phyloP scores from a whole-genome alignment of 2,797 vertebrate genomes.

The Pogonophryne albipinna region DNA sequence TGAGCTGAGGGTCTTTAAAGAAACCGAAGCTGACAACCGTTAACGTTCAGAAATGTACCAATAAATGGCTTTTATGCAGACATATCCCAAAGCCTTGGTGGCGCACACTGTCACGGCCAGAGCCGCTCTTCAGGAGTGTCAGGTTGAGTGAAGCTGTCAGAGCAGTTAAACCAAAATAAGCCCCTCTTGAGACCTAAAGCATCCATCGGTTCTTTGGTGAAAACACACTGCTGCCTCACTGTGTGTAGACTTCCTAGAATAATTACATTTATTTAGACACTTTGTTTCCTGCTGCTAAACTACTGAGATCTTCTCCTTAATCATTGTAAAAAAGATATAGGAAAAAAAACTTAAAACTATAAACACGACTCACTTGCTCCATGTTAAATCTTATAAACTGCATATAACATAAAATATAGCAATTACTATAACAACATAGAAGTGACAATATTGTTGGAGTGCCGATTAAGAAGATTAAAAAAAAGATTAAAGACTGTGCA shows the following conservation, averaged over 20 bases:
- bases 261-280: neutral
- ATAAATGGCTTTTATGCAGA: conserved; percentile 82
- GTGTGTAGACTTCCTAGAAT: neutral
- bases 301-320: neutral
- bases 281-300: neutral
- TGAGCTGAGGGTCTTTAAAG: conserved; percentile 78
- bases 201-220: conserved; percentile 19
- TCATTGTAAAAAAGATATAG: neutral
- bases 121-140: conserved; percentile 57
- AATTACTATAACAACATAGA: neutral
- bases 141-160: conserved; percentile 71
- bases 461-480: neutral
- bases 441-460: neutral
- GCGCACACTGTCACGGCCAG: conserved; percentile 37
- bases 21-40: conserved; percentile 88
- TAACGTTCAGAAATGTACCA: conserved; percentile 86
- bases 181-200: conserved; percentile 37
- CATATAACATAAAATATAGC: neutral
- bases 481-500: conserved; percentile 26
- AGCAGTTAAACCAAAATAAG: conserved; percentile 41
- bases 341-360: neutral
- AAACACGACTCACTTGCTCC: neutral
- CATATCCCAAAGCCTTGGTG: conserved; percentile 68
- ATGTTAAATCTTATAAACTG: neutral
- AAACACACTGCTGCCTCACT: neutral